A percentile compares a stretch with the other conserved stretches of the same genome.
Evolutionary conservation across 2,888 invertebrate genomes (phyloP).

Genomic region (Melikaiella ostensackeni): DNA sequence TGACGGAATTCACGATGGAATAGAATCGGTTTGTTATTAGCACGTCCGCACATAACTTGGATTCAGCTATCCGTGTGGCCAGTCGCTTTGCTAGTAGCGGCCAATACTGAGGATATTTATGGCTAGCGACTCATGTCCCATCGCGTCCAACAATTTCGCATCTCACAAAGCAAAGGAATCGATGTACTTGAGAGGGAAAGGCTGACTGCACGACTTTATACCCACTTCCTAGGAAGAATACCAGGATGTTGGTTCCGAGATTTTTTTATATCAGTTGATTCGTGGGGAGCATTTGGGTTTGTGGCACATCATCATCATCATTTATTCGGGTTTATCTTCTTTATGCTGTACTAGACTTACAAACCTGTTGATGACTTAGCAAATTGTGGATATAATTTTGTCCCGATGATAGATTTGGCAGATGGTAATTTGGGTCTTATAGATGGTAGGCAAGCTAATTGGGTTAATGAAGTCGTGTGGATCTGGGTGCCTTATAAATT

Average conservation of each 20-base stretch:
- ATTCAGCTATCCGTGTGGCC: conserved; percentile 68
- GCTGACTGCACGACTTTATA: conserved; percentile 19
- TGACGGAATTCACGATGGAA: conserved; percentile 69
- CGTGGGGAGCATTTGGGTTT: conserved; percentile 3
- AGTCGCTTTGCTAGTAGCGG: conserved; percentile 44
- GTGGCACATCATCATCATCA: not conserved
- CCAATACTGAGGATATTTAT: conserved; percentile 53
- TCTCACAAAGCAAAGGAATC: conserved; percentile 26
- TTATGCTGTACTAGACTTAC: not conserved
- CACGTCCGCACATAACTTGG: conserved; percentile 72
- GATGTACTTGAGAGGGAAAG: conserved; percentile 6
- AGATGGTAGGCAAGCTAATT: not conserved
- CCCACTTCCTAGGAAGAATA: conserved; percentile 8
- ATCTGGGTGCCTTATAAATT: conserved; percentile 21
- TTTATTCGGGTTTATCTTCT: not conserved
- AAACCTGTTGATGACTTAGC: not conserved
- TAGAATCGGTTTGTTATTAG: conserved; percentile 74
- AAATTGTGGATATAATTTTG: not conserved
- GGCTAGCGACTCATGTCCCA: conserved; percentile 47
- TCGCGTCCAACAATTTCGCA: conserved; percentile 45
- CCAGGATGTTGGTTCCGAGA: conserved; percentile 4
- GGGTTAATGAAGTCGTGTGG: conserved; percentile 10
- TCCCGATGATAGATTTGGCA: not conserved
- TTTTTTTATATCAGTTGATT: conserved; percentile 21
- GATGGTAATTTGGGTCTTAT: not conserved